phyloP scores from a whole-genome alignment of 2,797 vertebrate genomes.

The Eremophila alpestris region DNA sequence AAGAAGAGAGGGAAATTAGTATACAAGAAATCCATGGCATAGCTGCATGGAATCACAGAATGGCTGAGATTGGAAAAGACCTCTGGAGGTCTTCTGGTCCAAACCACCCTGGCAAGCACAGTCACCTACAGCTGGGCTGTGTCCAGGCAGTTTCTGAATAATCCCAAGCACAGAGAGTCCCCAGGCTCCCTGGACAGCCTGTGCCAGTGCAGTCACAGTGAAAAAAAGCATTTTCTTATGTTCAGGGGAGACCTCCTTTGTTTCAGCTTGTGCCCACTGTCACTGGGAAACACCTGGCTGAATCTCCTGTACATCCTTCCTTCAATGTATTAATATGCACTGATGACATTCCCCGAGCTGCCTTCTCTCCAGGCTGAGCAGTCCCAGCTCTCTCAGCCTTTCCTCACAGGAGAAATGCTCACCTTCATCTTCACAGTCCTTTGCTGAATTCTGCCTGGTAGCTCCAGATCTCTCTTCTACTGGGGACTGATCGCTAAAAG shows the following conservation, averaged over 20 bases:
- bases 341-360: background rate
- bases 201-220: background rate
- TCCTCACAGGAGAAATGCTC: background rate
- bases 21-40: background rate
- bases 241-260: background rate
- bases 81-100: background rate
- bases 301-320: background rate
- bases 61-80: background rate
- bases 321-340: background rate
- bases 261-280: rapidly evolving
- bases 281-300: background rate
- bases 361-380: background rate
- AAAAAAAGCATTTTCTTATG: background rate
- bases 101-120: rapidly evolving
- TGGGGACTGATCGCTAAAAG: rapidly evolving
- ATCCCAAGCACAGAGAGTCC: background rate
- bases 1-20: background rate
- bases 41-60: background rate
- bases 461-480: background rate
- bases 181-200: background rate
- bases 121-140: background rate
- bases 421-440: background rate
- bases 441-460: background rate
- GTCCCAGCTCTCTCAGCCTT: background rate
- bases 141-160: background rate